phyloP scores from a whole-genome alignment of 2,888 invertebrate species.

The Euphydryas editha region DNA sequence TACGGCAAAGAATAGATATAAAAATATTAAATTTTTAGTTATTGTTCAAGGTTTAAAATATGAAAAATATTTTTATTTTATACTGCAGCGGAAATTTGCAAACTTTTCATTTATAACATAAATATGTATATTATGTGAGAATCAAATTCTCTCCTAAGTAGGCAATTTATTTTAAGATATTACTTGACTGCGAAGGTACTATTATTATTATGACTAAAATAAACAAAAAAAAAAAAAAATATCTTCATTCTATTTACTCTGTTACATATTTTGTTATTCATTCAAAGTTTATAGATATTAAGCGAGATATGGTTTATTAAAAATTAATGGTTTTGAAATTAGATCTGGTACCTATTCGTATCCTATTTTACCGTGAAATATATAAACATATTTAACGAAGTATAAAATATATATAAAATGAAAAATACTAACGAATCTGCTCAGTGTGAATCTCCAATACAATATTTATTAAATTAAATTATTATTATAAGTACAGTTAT shows the following conservation, averaged over 20 bases:
- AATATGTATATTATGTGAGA: conserved; percentile 25
- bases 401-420: background rate
- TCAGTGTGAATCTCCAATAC: background rate
- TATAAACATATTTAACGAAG: background rate
- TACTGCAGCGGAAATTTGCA: background rate
- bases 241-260: conserved; percentile 22
- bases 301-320: conserved; percentile 1
- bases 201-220: conserved; percentile 11
- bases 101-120: background rate
- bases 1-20: conserved; percentile 4
- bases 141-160: conserved; percentile 33
- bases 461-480: too few relatives aligned
- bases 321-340: conserved; percentile 8
- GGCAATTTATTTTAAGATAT: conserved; percentile 9
- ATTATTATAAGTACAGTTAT: background rate
- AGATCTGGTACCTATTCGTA: background rate
- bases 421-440: background rate
- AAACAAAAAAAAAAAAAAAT: conserved; percentile 16
- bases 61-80: too few relatives aligned
- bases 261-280: conserved; percentile 24
- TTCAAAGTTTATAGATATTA: conserved; percentile 28
- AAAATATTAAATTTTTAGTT: background rate
- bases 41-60: background rate
- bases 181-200: conserved; percentile 8
- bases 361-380: background rate